Base-by-base conservation (phyloP, 2,113 vertebrate species). In the Microtus montanus region DNA sequence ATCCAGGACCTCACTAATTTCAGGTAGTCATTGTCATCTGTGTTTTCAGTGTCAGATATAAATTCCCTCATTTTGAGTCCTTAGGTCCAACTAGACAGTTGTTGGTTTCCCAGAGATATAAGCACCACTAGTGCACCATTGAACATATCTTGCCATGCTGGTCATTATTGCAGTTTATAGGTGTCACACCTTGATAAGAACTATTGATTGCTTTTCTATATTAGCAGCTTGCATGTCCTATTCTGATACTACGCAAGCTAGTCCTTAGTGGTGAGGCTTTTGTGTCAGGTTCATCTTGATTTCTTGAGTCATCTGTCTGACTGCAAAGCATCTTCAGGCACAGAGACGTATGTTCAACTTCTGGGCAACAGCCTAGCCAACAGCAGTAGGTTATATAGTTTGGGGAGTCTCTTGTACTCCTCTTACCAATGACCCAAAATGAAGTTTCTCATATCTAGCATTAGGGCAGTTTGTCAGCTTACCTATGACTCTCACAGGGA, bases 1-100 rank as follows among this genome's bases (percentile, higher is more conserved):
- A 58, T 38, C 79, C 35, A 38, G 13, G 79, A 38, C 11, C 79
- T 82, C 11, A 82, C 19, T 80, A 58, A 13, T 38, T 58, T 20
- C 35, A 58, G 10, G 7, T 38, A 5, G 30, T 79, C 17, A 1
- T 26, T 0, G 4, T 12, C 33, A 13, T 35, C 49, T 54, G 22
- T 2, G 33, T n/a, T n/a, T 80, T 54, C 19, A 80, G 33, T 22
- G 52, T 10, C 52, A 12, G 77, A 1, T 3, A n/a, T n/a, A 10
- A 80, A 58, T 58, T n/a, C n/a, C 35, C 20, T 82, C 52, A 20
- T 61, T 38, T n/a, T 24, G 6, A 26, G 52, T 20, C 52, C 79
- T 82, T 26, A 80, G 12, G 10, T 54, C 3, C 11, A n/a, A n/a
- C 24, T 79, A 58, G 5, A 24, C 11, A 58, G 22, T 38, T 82